A percentile compares a stretch with the other conserved stretches of the same genome.
phyloP scores from a whole-genome alignment of 2,113 vertebrate genomes.

The Pan troglodytes region DNA sequence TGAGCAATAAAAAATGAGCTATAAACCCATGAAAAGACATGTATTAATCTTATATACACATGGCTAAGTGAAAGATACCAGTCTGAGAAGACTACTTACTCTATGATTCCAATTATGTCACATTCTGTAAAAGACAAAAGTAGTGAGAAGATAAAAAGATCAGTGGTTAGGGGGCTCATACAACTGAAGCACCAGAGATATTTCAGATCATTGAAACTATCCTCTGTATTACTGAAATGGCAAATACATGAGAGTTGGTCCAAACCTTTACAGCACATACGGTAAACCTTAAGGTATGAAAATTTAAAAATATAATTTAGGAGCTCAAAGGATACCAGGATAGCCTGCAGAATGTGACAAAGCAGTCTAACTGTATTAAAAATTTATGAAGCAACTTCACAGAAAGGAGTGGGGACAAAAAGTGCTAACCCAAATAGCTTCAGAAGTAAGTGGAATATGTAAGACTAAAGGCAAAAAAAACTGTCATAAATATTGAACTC shows the following conservation, averaged over 20 bases:
- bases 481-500: background rate
- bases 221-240: background rate
- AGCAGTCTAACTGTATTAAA: background rate
- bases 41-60: background rate
- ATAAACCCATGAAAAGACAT: background rate
- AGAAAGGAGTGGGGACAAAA: background rate
- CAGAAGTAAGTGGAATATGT: background rate
- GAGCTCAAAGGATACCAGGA: background rate
- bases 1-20: background rate
- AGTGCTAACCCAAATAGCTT: background rate
- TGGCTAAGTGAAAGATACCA: background rate
- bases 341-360: background rate
- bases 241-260: background rate
- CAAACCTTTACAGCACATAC: background rate
- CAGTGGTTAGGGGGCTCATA: background rate
- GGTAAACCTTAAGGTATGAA: background rate
- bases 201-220: background rate
- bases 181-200: background rate
- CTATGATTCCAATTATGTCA: background rate
- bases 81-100: background rate
- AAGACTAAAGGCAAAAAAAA: background rate
- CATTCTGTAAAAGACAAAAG: background rate
- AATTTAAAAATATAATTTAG: slow-evolving; percentile 11
- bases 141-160: background rate
- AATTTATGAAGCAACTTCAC: background rate